These are phyloP conservation scores for Cylindroiulus punctatus DNA, from an alignment of 2,888 invertebrate genomes.

Conservation along the genomic window DNA sequence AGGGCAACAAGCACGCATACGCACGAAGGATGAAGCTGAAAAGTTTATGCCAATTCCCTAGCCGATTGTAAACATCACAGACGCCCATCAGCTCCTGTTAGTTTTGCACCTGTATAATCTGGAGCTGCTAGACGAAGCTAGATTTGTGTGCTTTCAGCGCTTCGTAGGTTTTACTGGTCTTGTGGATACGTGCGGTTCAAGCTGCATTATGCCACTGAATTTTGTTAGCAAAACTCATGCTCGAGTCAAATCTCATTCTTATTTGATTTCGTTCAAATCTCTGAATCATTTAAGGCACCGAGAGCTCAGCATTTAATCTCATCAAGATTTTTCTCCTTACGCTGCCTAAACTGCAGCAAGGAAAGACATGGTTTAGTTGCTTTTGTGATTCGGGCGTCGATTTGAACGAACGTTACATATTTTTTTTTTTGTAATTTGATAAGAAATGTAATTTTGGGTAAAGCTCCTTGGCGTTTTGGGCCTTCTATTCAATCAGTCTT, in stretches of 20 bases:
- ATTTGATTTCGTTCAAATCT: neutral
- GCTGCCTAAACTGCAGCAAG: neutral
- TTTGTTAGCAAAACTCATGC: neutral
- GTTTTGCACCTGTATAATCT: neutral
- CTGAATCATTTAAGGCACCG: neutral
- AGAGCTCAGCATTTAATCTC: neutral
- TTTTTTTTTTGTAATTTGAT: neutral
- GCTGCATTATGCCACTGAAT: neutral
- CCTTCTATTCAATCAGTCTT: neutral
- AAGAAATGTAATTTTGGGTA: neutral
- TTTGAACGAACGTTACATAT: neutral
- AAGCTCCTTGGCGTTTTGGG: constrained; percentile 1
- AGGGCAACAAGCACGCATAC: neutral
- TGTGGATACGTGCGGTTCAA: neutral
- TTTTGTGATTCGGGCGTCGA: neutral
- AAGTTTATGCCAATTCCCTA: neutral
- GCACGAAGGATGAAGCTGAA: neutral
- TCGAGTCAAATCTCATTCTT: neutral
- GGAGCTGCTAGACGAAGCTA: neutral
- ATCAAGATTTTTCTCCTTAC: neutral
- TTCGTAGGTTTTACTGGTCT: neutral
- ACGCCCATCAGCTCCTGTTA: neutral
- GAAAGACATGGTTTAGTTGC: neutral
- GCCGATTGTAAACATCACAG: neutral
- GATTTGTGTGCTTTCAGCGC: neutral